Conservation (phyloP, 1,140 invertebrate species). For the Drosophila pallidifrons region DNA sequence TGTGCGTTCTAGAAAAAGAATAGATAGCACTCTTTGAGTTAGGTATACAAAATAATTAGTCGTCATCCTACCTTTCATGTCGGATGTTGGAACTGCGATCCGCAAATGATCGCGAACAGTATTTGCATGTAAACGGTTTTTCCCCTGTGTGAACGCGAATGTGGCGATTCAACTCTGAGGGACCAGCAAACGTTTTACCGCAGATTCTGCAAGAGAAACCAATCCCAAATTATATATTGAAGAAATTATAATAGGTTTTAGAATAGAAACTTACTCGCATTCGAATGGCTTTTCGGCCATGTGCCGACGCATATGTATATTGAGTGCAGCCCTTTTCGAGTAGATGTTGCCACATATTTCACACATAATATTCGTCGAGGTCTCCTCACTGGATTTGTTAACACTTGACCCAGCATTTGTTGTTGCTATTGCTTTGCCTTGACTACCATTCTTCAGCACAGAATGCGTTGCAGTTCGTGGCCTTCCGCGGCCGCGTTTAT, state of each 20-base stretch:
- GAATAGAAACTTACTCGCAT: slow-evolving; percentile 69
- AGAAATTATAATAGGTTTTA: neutral
- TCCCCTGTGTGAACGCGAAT: slow-evolving; percentile 81
- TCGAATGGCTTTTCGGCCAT: slow-evolving; percentile 78
- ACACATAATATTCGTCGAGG: slow-evolving; percentile 75
- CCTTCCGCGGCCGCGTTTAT: slow-evolving; percentile 61
- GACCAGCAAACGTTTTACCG: slow-evolving; percentile 74
- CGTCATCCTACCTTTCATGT: slow-evolving; percentile 85
- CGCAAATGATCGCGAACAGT: slow-evolving; percentile 90
- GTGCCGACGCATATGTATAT: slow-evolving; percentile 82
- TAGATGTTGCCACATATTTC: slow-evolving; percentile 82
- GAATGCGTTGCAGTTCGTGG: slow-evolving; percentile 47
- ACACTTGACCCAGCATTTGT: neutral
- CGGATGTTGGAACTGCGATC: slow-evolving; percentile 87
- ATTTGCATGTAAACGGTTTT: slow-evolving; percentile 89
- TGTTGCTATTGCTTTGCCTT: slow-evolving; percentile 11
- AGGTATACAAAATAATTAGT: neutral
- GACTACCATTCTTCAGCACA: slow-evolving; percentile 16
- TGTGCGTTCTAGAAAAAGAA: slow-evolving; percentile 86
- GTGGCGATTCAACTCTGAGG: slow-evolving; percentile 75
- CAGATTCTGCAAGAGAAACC: slow-evolving; percentile 64
- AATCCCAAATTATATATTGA: neutral
- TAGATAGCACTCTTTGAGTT: neutral
- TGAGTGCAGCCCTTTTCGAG: slow-evolving; percentile 72
- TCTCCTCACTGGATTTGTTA: slow-evolving; percentile 54